phyloP scores from a whole-genome alignment of 2,113 vertebrate species.

The Mirza zaza region DNA sequence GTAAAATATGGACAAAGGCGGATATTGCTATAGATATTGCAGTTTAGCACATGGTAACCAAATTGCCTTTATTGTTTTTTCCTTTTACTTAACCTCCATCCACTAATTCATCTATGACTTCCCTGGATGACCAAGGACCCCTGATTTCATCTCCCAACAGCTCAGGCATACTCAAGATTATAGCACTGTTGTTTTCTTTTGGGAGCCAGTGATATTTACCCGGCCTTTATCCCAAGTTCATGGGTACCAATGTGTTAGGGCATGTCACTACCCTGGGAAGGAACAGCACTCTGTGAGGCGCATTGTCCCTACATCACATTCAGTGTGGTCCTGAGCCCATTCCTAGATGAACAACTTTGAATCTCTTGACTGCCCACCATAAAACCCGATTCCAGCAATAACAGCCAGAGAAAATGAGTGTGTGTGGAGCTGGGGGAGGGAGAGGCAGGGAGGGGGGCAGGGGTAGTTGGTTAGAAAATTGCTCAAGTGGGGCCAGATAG shows the following conservation, averaged over 20 bases:
- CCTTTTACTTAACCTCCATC: neutral
- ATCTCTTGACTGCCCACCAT: neutral
- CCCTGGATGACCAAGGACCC: neutral
- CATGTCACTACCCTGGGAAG: neutral
- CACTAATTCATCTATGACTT: neutral
- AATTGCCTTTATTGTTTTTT: neutral
- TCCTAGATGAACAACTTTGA: neutral
- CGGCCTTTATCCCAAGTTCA: neutral
- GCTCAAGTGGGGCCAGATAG: neutral
- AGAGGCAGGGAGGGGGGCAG: no score
- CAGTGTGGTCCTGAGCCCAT: neutral
- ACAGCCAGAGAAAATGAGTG: neutral
- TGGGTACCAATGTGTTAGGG: neutral
- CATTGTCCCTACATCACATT: neutral
- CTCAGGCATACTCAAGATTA: neutral
- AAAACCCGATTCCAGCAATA: neutral
- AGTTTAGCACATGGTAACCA: neutral
- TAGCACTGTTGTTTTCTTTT: neutral
- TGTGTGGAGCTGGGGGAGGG: rapidly evolving
- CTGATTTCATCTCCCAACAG: neutral
- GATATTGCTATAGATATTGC: neutral
- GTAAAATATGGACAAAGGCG: neutral
- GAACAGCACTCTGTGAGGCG: neutral
- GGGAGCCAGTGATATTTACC: neutral
- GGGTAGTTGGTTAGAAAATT: neutral